Evolutionary conservation across 2,797 vertebrate genomes (phyloP), one percentile per base, ranked within the genome.

Genomic region (Salmo trutta): DNA sequence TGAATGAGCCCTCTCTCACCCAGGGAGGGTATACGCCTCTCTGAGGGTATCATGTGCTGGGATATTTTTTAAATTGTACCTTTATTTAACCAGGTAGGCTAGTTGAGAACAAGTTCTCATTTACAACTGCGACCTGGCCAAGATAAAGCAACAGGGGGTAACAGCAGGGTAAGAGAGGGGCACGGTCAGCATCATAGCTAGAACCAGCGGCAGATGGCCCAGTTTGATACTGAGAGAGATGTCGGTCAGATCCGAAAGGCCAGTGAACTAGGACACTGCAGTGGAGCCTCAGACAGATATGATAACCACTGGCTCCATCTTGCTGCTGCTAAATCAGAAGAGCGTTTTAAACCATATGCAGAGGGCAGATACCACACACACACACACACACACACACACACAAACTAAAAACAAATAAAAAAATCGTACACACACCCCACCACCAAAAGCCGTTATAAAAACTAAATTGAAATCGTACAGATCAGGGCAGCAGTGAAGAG

Each of bases 221-320:
- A 59, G 56, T n/a, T n/a, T n/a, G 56, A 56, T 5, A 56, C 16
- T n/a, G n/a, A 59, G 19, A 59, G 24, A 66, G 64, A 29, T 24
- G 53, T 19, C 21, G 16, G 54, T 24, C 1, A 27, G 51, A 71
- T 65, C 71, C 74, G 66, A 68, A 41, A 75, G 62, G 47, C n/a
- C 71, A 52, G 5, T 36, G 33, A 47, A 70, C 75, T 66, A 70
- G 77, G 59, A 76, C 74, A 79, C 53, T 70, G 73, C 73, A 64
- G 56, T 64, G 24, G n/a, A 52, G 64, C 65, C 41, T 15, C 29
- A 29, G 27, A 68, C 66, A 74, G n/a, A 59, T 33, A 53, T 52
- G 64, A 47, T 10, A 31, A 5, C 33, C 33, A 36, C 33, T 36
- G 33, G 5, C 33, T 36, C 1, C 33, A 36, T 36, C 33, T 36